A percentile compares a stretch with the other conserved stretches of the same genome.
These are phyloP conservation scores for Myrmophylax atrothorax DNA, from an alignment of 2,113 vertebrate species.

Conservation along the genomic window DNA sequence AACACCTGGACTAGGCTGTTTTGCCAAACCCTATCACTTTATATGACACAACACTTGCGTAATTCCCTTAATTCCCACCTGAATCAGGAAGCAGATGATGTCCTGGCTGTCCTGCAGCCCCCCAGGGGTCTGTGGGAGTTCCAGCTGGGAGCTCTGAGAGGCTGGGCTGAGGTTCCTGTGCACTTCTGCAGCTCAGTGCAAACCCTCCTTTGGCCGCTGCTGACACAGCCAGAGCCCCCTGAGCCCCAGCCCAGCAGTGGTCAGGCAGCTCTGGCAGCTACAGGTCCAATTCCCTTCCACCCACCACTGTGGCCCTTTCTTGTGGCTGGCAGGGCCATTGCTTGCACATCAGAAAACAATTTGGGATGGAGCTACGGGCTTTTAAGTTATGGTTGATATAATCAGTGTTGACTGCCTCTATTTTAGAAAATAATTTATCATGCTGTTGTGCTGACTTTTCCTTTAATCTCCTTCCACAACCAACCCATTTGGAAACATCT, in stretches of 20 bases:
- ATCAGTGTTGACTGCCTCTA: background rate
- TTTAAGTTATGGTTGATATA: background rate
- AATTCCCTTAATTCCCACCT: background rate
- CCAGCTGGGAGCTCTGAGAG: background rate
- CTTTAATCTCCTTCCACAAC: background rate
- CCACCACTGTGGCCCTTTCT: background rate
- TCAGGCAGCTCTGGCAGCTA: background rate
- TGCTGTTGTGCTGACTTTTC: background rate
- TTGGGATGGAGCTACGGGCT: background rate
- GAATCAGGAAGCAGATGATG: background rate
- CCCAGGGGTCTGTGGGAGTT: background rate
- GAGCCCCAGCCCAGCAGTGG: background rate
- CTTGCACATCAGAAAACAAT: background rate
- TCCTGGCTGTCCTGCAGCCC: background rate
- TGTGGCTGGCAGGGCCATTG: background rate
- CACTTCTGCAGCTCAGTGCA: accelerated
- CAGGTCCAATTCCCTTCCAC: background rate
- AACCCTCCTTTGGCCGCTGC: background rate
- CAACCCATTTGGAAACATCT: background rate
- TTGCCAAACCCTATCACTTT: background rate
- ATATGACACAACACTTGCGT: background rate
- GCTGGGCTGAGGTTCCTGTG: accelerated
- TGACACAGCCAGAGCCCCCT: background rate
- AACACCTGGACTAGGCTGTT: background rate
- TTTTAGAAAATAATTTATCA: background rate